Conservation (phyloP, 2,888 invertebrate species). For the Diloba caeruleocephala region DNA sequence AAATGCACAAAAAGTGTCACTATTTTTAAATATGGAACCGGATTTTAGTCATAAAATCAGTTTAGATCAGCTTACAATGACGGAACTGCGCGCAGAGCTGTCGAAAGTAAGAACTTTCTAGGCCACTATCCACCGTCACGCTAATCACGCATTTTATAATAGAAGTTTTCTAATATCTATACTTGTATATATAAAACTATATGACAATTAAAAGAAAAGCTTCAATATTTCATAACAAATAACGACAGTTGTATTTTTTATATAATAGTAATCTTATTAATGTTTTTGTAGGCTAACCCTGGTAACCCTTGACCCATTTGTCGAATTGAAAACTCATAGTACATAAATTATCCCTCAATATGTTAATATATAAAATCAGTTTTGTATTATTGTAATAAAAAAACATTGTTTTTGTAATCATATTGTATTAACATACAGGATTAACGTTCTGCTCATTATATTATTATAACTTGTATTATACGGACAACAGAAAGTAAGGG, state of each 20-base stretch:
- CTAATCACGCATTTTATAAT: conserved; percentile 81
- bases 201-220: conserved; percentile 39
- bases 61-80: conserved; percentile 60
- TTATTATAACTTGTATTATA: too few species aligned
- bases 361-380: too few species aligned
- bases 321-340: too few species aligned
- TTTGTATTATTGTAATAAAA: too few species aligned
- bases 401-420: too few species aligned
- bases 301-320: too few species aligned
- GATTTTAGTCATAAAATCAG: conserved; percentile 73
- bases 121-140: conserved; percentile 79
- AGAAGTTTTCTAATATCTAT: conserved; percentile 73
- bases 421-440: too few species aligned
- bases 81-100: conserved; percentile 59
- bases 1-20: conserved; percentile 26
- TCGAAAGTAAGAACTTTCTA: conserved; percentile 86
- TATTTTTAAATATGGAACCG: conserved; percentile 74
- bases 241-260: conserved; percentile 3
- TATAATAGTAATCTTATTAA: background rate
- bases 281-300: too few species aligned
- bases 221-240: conserved; percentile 29
- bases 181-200: conserved; percentile 36
- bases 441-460: too few species aligned
- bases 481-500: too few species aligned
- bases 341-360: too few species aligned